Percentiles rank a stretch among this genome's conserved stretches.
Evolutionary conservation across 2,888 invertebrate genomes (phyloP).

Genomic region (Dromius quadrimaculatus): DNA sequence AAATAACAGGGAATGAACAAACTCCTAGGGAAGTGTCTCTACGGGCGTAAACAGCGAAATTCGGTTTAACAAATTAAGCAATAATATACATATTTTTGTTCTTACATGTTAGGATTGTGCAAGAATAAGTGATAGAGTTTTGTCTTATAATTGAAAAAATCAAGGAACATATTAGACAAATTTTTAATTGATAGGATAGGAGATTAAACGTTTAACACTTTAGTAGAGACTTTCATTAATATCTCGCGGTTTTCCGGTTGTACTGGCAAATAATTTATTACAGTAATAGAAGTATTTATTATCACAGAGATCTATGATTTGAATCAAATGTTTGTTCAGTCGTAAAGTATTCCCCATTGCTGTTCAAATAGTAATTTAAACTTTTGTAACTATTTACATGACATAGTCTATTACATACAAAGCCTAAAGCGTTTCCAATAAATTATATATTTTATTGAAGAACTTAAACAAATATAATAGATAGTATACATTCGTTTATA

Average conservation of each 20-base stretch:
- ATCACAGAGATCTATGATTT: constrained; percentile 36
- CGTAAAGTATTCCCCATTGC: constrained; percentile 38
- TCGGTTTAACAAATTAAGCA: too few relatives aligned
- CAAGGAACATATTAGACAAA: too few relatives aligned
- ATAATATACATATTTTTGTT: too few relatives aligned
- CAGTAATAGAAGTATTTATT: constrained; percentile 37
- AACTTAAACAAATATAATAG: constrained; percentile 28
- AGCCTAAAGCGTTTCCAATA: constrained; percentile 24
- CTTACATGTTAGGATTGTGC: too few relatives aligned
- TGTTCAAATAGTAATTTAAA: constrained; percentile 46
- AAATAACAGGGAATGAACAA: too few relatives aligned
- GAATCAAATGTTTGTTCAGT: constrained; percentile 39
- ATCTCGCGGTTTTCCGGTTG: constrained; percentile 13
- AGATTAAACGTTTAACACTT: constrained; percentile 10
- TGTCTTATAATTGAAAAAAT: too few relatives aligned
- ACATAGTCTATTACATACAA: constrained; percentile 33
- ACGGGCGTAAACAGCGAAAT: too few relatives aligned
- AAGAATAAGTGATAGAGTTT: too few relatives aligned
- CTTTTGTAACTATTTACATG: constrained; percentile 37
- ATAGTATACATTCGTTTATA: constrained; percentile 25
- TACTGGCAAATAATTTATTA: constrained; percentile 34
- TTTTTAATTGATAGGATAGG: too few relatives aligned
- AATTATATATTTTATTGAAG: constrained; percentile 41
- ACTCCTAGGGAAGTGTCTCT: too few relatives aligned
- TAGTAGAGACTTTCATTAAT: constrained; percentile 11